Percentiles rank a stretch among this genome's conserved stretches.
Evolutionary conservation across 1,140 invertebrate genomes (phyloP).

Genomic region (Lamellibrachia luymesi): DNA sequence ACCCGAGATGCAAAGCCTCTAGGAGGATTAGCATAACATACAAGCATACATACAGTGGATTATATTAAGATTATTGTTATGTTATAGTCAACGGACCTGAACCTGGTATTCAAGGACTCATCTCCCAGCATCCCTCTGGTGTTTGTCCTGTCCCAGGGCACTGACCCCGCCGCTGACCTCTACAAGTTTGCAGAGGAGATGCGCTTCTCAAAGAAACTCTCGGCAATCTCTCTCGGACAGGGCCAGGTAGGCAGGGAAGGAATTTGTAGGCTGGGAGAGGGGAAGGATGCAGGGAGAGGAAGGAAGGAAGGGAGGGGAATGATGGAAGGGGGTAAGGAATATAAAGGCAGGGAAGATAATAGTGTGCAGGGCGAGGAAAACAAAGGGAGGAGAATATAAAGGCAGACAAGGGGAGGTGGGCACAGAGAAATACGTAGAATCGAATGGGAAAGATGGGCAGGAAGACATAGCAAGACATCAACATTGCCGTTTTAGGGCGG

Average conservation of each 20-base stretch:
- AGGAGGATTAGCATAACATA: no score
- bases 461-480: no score
- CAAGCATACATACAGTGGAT: no score
- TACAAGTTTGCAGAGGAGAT: conserved; percentile 60
- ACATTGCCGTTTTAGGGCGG: no score
- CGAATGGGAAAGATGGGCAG: no score
- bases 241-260: conserved; percentile 48
- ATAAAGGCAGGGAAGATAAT: no score
- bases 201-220: conserved; percentile 58
- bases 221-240: conserved; percentile 58
- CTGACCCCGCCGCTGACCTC: conserved; percentile 57
- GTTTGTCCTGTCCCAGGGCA: conserved; percentile 57
- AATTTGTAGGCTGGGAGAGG: neutral
- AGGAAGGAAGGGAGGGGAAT: neutral
- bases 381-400: no score
- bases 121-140: conserved; percentile 57
- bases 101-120: conserved; percentile 56
- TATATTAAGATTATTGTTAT: neutral
- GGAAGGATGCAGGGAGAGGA: neutral
- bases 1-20: no score
- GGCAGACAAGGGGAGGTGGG: no score
- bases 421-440: no score
- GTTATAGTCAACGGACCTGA: conserved; percentile 52
- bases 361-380: no score
- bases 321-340: no score